Conservation (phyloP, 2,888 invertebrate genomes). For the Orchesella flavescens region DNA sequence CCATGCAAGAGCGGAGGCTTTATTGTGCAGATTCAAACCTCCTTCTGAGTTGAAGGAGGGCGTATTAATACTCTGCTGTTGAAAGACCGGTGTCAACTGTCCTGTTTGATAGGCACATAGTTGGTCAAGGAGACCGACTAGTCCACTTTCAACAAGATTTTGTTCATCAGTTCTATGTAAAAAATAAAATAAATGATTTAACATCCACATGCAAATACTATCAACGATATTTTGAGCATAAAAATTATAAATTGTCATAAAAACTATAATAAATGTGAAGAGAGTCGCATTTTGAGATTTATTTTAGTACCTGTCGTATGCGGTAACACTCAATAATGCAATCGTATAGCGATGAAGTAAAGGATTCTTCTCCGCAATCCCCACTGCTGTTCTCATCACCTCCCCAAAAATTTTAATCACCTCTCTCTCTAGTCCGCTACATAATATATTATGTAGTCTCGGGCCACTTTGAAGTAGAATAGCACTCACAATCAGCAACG, state of each 20-base stretch:
- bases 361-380: slow-evolving; percentile 51
- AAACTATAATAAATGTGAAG: no score
- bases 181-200: no score
- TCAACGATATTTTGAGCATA: no score
- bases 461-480: slow-evolving; percentile 36
- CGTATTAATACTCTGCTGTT: background rate
- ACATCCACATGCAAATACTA: no score
- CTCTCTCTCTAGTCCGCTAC: slow-evolving; percentile 50
- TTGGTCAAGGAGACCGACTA: slow-evolving; percentile 74
- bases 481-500: slow-evolving; percentile 20
- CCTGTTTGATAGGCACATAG: slow-evolving; percentile 72
- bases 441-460: slow-evolving; percentile 26
- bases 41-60: background rate
- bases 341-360: slow-evolving; percentile 49
- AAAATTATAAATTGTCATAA: no score
- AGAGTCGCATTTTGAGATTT: no score
- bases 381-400: slow-evolving; percentile 50
- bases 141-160: slow-evolving; percentile 74
- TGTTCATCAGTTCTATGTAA: slow-evolving; percentile 53
- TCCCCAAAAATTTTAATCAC: slow-evolving; percentile 46
- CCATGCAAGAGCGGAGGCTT: slow-evolving; percentile 74
- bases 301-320: slow-evolving; percentile 33
- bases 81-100: slow-evolving; percentile 21
- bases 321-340: slow-evolving; percentile 52
- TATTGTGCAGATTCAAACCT: background rate